Percentiles rank a stretch among this genome's conserved stretches.
phyloP scores from a whole-genome alignment of 2,888 invertebrate genomes.

The Drosophila yooni region DNA sequence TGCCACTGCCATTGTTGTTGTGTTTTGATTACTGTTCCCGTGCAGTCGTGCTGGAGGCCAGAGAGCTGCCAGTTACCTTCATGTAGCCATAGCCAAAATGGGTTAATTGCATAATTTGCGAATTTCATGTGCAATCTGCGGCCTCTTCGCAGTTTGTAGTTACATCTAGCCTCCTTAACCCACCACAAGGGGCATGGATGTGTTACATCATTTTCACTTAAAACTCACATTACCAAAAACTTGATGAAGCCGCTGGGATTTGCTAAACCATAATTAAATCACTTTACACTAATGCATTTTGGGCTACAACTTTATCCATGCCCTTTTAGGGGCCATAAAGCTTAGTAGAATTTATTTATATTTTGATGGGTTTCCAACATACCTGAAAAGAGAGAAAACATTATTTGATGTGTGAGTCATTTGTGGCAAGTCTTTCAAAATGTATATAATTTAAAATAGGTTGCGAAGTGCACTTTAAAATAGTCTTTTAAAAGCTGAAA shows the following conservation, averaged over 20 bases:
- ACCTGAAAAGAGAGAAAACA: conserved; percentile 14
- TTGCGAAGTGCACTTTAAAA: neutral
- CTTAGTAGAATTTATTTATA: neutral
- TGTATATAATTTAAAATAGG: neutral
- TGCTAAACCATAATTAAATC: conserved; percentile 24
- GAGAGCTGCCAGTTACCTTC: conserved; percentile 41
- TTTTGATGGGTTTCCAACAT: neutral
- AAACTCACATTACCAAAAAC: conserved; percentile 16
- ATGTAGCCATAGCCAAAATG: conserved; percentile 71
- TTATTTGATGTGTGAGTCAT: neutral
- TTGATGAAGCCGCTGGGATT: conserved; percentile 6
- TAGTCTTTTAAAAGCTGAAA: neutral
- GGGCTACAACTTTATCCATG: neutral
- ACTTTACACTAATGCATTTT: conserved; percentile 15
- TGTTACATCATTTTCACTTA: conserved; percentile 17
- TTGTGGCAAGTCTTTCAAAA: neutral
- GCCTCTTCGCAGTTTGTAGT: conserved; percentile 2
- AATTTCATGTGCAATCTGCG: conserved; percentile 67
- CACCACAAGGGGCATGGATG: neutral
- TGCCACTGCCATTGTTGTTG: conserved; percentile 9
- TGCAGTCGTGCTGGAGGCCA: neutral
- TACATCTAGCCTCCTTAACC: neutral
- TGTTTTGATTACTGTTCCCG: conserved; percentile 14
- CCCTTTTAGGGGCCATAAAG: neutral
- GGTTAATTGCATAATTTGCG: conserved; percentile 81